phyloP scores from a whole-genome alignment of 2,113 vertebrate species.

The Psittacus erithacus region DNA sequence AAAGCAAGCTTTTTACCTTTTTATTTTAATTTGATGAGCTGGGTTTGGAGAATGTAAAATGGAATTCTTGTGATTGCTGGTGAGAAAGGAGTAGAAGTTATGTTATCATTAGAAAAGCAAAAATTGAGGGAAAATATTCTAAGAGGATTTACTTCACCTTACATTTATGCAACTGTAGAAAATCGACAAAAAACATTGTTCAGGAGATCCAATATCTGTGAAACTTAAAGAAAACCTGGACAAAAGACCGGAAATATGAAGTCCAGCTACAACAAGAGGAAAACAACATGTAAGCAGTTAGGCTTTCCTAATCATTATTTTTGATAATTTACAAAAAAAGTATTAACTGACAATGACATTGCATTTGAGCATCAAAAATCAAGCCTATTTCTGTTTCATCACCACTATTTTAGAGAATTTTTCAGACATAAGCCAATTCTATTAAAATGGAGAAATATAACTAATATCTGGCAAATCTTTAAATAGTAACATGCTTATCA shows the following conservation, averaged over 20 bases:
- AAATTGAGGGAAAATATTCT: neutral
- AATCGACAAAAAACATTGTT: neutral
- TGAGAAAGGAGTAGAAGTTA: neutral
- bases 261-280: neutral
- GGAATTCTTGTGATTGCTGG: neutral
- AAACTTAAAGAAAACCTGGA: neutral
- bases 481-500: neutral
- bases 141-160: neutral
- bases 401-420: neutral
- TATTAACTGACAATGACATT: neutral
- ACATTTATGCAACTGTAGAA: neutral
- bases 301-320: neutral
- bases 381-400: neutral
- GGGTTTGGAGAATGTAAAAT: neutral
- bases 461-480: neutral
- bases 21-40: neutral
- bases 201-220: neutral
- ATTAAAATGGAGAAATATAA: neutral
- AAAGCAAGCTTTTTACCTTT: neutral
- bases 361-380: neutral
- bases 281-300: neutral
- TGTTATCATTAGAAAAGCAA: neutral
- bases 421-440: neutral
- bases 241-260: neutral
- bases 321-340: neutral